Evolutionary conservation across 1,140 invertebrate species (phyloP).

Genomic region (Polypedilum pembai): DNA sequence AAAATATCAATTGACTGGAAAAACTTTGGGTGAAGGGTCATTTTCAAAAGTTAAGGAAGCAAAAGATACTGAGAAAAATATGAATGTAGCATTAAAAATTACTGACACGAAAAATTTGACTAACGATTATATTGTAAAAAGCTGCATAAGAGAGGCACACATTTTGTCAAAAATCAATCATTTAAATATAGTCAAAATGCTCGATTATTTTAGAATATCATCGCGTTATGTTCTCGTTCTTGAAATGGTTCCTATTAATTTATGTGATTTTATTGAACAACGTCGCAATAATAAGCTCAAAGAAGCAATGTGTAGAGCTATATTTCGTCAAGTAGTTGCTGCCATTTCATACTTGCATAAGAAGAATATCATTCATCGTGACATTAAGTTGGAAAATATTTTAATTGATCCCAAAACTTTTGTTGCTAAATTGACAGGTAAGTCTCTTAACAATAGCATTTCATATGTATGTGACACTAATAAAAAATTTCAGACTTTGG

Average conservation of each 20-base stretch:
- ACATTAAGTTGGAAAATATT: slow-evolving; percentile 16
- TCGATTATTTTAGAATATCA: neutral
- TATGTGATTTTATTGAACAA: neutral
- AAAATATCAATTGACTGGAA: neutral
- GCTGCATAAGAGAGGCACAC: neutral
- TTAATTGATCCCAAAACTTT: neutral
- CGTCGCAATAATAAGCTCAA: neutral
- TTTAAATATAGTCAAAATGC: neutral
- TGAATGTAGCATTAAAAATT: neutral
- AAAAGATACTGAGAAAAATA: neutral
- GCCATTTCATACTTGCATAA: neutral
- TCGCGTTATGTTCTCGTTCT: neutral
- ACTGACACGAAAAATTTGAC: neutral
- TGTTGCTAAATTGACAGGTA: neutral
- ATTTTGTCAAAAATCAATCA: neutral
- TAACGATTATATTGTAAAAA: neutral
- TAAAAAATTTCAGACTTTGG: slow-evolving; percentile 22
- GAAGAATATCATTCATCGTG: neutral
- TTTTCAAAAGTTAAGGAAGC: neutral
- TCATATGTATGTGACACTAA: neutral
- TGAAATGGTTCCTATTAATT: neutral
- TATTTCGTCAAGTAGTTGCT: neutral
- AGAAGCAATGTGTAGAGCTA: neutral
- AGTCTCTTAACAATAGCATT: neutral
- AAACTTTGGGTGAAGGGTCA: neutral